Evolutionary conservation across 35 echinoderm and acorn worm genomes (phyloP).

Genomic region (Hemicentrotus pulcherrimus): DNA sequence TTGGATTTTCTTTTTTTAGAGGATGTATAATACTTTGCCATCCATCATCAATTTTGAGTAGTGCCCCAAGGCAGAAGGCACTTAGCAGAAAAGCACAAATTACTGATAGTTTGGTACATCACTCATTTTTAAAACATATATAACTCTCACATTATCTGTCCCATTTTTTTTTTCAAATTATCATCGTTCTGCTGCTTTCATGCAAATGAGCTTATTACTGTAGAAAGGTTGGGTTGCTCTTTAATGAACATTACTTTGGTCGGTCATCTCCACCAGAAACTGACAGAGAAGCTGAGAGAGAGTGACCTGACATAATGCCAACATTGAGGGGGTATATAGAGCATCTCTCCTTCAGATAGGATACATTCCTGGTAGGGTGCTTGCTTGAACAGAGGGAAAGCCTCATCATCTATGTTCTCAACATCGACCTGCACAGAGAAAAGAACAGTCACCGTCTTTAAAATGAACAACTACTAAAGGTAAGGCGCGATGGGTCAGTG

Average conservation of each 20-base stretch:
- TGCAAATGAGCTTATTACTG: too few species aligned
- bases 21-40: too few species aligned
- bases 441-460: not conserved
- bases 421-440: constrained; percentile 78
- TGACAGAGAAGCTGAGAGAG: constrained; percentile 88
- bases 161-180: too few species aligned
- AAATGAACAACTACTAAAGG: not conserved
- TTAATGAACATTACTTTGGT: not conserved
- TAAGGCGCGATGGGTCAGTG: not conserved
- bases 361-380: constrained; percentile 78
- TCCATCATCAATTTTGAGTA: too few species aligned
- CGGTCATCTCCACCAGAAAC: constrained; percentile 93
- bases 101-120: too few species aligned
- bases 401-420: constrained; percentile 63
- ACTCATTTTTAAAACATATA: too few species aligned
- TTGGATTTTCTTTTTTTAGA: too few species aligned
- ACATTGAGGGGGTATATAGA: constrained; percentile 90
- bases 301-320: constrained; percentile 93
- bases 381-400: constrained; percentile 72
- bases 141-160: too few species aligned
- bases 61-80: too few species aligned
- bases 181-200: too few species aligned
- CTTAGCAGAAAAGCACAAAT: too few species aligned
- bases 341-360: constrained; percentile 73
- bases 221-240: too few species aligned